These are phyloP conservation scores for Ormyrus pomaceus DNA, from an alignment of 2,888 invertebrate species.

Conservation along the genomic window DNA sequence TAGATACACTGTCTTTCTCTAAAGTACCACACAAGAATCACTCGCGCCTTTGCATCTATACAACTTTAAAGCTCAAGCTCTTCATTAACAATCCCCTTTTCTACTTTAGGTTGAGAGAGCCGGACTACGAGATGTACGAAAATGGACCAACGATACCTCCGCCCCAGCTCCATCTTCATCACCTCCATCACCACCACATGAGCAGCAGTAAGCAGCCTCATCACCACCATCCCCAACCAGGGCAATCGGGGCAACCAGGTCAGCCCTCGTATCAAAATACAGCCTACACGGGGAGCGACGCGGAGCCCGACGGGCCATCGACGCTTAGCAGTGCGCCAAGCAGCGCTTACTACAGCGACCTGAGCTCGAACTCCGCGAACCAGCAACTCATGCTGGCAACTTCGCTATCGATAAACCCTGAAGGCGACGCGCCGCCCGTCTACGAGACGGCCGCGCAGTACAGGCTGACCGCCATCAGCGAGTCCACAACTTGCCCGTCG, in stretches of 20 bases:
- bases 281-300: slow-evolving; percentile 79
- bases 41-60: not conserved
- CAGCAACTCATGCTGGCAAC: slow-evolving; percentile 64
- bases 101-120: slow-evolving; percentile 70
- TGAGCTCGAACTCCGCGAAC: slow-evolving; percentile 75
- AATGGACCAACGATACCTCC: slow-evolving; percentile 70
- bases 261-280: slow-evolving; percentile 84
- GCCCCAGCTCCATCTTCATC: slow-evolving; percentile 64
- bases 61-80: not conserved
- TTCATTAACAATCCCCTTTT: not conserved
- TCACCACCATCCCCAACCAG: slow-evolving; percentile 26
- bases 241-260: slow-evolving; percentile 47
- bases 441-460: slow-evolving; percentile 63
- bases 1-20: slow-evolving; percentile 23
- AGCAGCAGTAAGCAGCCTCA: slow-evolving; percentile 61
- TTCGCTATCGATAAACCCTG: slow-evolving; percentile 19
- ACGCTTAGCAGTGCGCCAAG: slow-evolving; percentile 80
- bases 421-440: slow-evolving; percentile 53
- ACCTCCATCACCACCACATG: slow-evolving; percentile 67
- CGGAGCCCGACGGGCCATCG: slow-evolving; percentile 79
- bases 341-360: slow-evolving; percentile 85
- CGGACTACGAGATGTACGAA: slow-evolving; percentile 75
- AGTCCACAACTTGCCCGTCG: slow-evolving; percentile 68
- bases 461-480: slow-evolving; percentile 73
- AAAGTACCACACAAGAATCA: slow-evolving; percentile 3